Evolutionary conservation across 2,888 invertebrate species (phyloP), one percentile per base, ranked within the genome.

Genomic region (Herminia tarsipennalis): DNA sequence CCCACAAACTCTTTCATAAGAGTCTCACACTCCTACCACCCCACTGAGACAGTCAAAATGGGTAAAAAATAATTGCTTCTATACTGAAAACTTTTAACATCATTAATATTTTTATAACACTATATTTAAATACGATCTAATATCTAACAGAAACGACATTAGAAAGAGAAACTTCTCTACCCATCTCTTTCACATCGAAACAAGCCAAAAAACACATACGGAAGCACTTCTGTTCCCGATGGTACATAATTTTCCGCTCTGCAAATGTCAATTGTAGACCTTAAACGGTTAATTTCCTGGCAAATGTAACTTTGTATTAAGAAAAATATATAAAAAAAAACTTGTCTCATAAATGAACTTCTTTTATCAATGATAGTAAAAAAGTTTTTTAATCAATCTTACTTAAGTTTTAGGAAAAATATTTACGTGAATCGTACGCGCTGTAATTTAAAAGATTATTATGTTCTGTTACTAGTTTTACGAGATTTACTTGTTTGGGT

Each of bases 331-430:
- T 51, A 58, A 44, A 48, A 66, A 57, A 35, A 60, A 70, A 69
- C 39, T 70, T 65, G 9, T 14, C 39, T 37, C 49, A 57, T 70
- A 70, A 70, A 70, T 63, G 35, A 47, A 44, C 25, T 50, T 46
- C 34, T 50, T 56, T 43, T 50, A 53, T 57, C 60, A 59, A 56
- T 44, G 50, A 56, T 45, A 56, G 56, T 68, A 66, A 70, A 70
- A 60, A 70, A 70, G 57, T 70, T 70, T 66, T 66, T 70, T 63
- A 68, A 70, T 70, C 70, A 70, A 70, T 70, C 66, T 54, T 40
- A 37, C 20, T n/a, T 32, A 46, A 61, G 39, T 56, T 45, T 35
- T 9, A 39, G 20, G 49, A 46, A 54, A 59, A 65, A 61, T 64
- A 45, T 69, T 66, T 64, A 58, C 56, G 52, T 12, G 48, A 56